Percentiles rank a stretch among this genome's conserved stretches.
Conservation (phyloP, 2,888 invertebrate genomes). For the Brachyopa scutellaris region DNA sequence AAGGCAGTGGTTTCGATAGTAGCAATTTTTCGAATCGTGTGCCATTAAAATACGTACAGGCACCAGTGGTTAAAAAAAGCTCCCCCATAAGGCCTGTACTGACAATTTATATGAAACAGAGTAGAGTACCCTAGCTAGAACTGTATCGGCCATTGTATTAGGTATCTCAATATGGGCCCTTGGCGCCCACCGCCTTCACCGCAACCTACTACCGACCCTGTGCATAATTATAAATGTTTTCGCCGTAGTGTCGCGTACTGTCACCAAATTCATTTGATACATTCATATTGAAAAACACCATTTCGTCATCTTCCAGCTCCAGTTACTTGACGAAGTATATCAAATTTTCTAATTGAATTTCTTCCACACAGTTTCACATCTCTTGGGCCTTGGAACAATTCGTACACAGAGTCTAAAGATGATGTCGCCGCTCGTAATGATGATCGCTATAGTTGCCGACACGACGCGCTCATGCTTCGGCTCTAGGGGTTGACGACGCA, state of each 20-base stretch:
- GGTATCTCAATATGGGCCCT: too few species aligned
- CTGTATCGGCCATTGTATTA: too few species aligned
- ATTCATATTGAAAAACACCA: conserved; percentile 4
- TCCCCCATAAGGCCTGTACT: too few species aligned
- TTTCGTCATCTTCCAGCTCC: conserved; percentile 66
- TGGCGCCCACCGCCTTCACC: too few species aligned
- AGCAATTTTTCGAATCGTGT: too few species aligned
- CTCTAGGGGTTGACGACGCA: conserved; percentile 48
- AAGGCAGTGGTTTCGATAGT: too few species aligned
- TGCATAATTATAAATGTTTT: too few species aligned
- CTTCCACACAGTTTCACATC: conserved; percentile 58
- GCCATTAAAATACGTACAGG: too few species aligned
- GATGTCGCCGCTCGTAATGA: not conserved
- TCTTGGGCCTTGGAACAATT: conserved; percentile 14
- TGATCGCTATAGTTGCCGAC: not conserved
- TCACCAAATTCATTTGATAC: conserved; percentile 24
- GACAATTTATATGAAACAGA: too few species aligned
- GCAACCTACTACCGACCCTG: too few species aligned
- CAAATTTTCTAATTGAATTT: conserved; percentile 71
- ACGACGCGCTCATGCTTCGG: not conserved
- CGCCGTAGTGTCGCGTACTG: conserved; percentile 1
- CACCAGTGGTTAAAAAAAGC: too few species aligned
- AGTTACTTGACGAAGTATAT: conserved; percentile 61
- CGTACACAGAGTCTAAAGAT: not conserved
- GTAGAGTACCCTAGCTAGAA: too few species aligned